Evolutionary conservation across 2,113 vertebrate species (phyloP).

Genomic region (Plestiodon gilberti): DNA sequence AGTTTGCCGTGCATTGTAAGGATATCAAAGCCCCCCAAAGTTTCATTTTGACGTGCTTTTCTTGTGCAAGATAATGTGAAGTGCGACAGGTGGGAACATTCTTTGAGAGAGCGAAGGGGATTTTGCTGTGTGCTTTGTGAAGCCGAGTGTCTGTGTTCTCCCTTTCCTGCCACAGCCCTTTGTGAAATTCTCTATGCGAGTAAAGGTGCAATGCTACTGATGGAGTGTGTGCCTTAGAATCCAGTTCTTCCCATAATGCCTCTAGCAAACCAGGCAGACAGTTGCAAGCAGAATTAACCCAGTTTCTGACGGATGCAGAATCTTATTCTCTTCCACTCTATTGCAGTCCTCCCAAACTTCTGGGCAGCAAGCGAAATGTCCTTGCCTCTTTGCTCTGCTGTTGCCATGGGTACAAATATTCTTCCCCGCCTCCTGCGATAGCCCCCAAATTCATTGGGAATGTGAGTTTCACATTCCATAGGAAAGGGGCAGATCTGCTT

Average conservation of each 20-base stretch:
- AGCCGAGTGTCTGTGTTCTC: slow-evolving; percentile 51
- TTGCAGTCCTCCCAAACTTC: neutral
- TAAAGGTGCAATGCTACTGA: neutral
- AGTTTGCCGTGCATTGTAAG: slow-evolving; percentile 61
- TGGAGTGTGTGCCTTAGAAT: slow-evolving; percentile 14
- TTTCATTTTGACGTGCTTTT: slow-evolving; percentile 30
- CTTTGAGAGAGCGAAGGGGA: neutral
- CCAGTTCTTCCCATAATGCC: neutral
- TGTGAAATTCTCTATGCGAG: slow-evolving; percentile 33
- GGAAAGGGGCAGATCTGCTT: neutral
- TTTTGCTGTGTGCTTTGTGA: slow-evolving; percentile 49
- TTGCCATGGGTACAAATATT: neutral
- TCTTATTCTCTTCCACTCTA: neutral
- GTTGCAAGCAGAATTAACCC: slow-evolving; percentile 23
- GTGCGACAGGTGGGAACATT: slow-evolving; percentile 47
- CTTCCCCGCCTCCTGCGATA: accelerated
- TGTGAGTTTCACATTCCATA: neutral
- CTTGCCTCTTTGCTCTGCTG: neutral
- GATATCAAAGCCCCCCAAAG: slow-evolving; percentile 59
- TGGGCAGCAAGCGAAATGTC: neutral
- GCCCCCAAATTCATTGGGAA: neutral
- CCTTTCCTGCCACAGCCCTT: slow-evolving; percentile 29
- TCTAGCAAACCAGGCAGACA: slow-evolving; percentile 15
- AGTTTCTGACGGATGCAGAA: neutral
- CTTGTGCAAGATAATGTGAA: slow-evolving; percentile 11